Conservation (phyloP, 2,113 vertebrate species). For the Reinhardtius hippoglossoides region DNA sequence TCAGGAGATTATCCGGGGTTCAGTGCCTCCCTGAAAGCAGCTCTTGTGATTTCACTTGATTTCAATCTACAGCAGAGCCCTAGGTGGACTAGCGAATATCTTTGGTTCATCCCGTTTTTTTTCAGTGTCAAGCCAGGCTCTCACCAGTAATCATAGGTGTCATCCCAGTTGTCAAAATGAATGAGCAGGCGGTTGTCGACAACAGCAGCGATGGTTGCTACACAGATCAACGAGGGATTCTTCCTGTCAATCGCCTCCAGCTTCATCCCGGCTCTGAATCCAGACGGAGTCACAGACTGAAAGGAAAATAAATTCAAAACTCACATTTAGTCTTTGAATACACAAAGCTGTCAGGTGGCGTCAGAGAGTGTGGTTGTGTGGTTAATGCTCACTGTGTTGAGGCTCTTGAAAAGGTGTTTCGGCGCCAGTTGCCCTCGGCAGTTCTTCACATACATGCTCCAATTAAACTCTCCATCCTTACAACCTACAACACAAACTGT, state of each 20-base stretch:
- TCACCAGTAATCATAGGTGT: conserved; percentile 92
- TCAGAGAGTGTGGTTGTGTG: not conserved
- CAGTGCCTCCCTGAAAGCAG: not conserved
- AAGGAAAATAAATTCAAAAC: not conserved
- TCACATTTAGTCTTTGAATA: not conserved
- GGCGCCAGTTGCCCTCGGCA: conserved; percentile 90
- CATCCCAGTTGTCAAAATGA: conserved; percentile 93
- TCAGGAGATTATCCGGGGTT: not conserved
- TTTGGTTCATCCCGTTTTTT: not conserved
- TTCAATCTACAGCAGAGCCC: not conserved
- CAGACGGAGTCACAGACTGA: conserved; percentile 89
- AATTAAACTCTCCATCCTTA: conserved; percentile 92
- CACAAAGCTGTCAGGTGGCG: not conserved
- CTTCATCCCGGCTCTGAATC: conserved; percentile 92
- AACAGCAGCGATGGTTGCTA: conserved; percentile 86
- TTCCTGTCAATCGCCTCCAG: conserved; percentile 91
- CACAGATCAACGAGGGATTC: conserved; percentile 88
- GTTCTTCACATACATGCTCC: conserved; percentile 91
- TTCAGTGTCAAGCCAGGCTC: conserved; percentile 1
- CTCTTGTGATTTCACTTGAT: not conserved
- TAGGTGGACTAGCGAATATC: not conserved
- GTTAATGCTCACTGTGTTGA: conserved; percentile 84
- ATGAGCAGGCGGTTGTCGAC: conserved; percentile 90
- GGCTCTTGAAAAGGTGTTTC: conserved; percentile 90
- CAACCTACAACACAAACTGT: conserved; percentile 80